Base-by-base conservation (phyloP, 2,888 invertebrate species). In the Carcina quercana region DNA sequence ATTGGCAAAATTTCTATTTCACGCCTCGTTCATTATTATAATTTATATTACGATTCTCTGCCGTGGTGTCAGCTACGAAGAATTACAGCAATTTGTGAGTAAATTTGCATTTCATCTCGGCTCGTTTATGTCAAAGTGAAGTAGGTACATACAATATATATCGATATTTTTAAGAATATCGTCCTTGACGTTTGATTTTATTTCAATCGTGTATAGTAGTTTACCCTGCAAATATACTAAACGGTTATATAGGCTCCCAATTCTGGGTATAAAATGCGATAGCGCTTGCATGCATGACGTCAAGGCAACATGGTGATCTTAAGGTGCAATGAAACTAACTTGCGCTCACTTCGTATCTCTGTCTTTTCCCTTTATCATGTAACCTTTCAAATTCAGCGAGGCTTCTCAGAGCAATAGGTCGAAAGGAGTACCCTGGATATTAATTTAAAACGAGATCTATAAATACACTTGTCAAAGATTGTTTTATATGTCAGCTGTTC, bases 121-220 rank as follows among this genome's bases (percentile, higher is more conserved):
- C 5, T 5, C 17, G 17, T 17, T 7, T 5, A 7, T 17, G 5
- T 5, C 10, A 52, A 51, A 53, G 58, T 54, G 51, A 49, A 50
- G 53, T 15, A 26, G 14, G 6, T 10, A 10, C 6, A 11, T 24
- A 2, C 2, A 28, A 21, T 28, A 28, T n/a, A n/a, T n/a, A n/a
- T n/a, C n/a, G 30, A 42, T 51, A 45, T 37, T 47, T 42, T 47
- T 40, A 36, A 35, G 35, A 34, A 49, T 63, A 50, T 61, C 48
- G 70, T 60, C 70, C 68, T 69, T 71, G 70, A 59, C 50, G 56
- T 62, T 45, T 51, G 35, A 42, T 53, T 57, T 51, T 53, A 31
- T 17, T 32, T 37, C 37, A 15, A 30, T 37, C 25, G 7, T 13
- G 7, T 17, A 17, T 5, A 17, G n/a, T n/a, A n/a, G n/a, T n/a